Evolutionary conservation across 2,113 vertebrate species (phyloP).

Genomic region (Glaucomys volans): DNA sequence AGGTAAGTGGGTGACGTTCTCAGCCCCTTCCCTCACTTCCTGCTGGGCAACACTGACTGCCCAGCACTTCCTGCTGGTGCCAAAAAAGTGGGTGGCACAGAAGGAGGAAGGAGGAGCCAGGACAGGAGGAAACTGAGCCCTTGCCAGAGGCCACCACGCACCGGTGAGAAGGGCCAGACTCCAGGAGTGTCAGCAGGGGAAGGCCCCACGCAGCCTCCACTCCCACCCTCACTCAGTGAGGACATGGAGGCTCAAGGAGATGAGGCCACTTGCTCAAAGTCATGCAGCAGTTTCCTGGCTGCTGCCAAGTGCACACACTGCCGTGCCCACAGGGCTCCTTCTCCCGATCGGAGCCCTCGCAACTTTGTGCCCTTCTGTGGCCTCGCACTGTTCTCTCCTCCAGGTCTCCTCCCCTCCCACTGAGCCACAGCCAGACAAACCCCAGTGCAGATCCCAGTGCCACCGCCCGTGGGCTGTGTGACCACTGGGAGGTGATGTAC

Average conservation of each 20-base stretch:
- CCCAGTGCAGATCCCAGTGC: not conserved
- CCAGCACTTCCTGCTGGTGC: slow-evolving; percentile 57
- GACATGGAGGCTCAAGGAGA: fast-evolving
- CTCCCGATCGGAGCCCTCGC: no score
- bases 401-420: not conserved
- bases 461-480: not conserved
- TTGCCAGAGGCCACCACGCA: not conserved
- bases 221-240: fast-evolving
- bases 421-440: not conserved
- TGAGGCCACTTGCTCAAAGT: fast-evolving
- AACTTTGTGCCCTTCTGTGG: not conserved
- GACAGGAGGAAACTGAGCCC: not conserved
- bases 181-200: not conserved
- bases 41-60: not conserved
- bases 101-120: slow-evolving; percentile 36
- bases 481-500: fast-evolving
- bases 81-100: not conserved
- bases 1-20: not conserved
- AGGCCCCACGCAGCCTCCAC: not conserved
- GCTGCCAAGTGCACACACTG: not conserved
- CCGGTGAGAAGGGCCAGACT: not conserved
- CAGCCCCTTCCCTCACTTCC: not conserved
- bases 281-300: not conserved
- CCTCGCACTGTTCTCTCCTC: not conserved
- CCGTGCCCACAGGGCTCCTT: fast-evolving